These are phyloP conservation scores for Drosophila seguyi DNA, from an alignment of 1,140 invertebrate species.

Conservation along the genomic window DNA sequence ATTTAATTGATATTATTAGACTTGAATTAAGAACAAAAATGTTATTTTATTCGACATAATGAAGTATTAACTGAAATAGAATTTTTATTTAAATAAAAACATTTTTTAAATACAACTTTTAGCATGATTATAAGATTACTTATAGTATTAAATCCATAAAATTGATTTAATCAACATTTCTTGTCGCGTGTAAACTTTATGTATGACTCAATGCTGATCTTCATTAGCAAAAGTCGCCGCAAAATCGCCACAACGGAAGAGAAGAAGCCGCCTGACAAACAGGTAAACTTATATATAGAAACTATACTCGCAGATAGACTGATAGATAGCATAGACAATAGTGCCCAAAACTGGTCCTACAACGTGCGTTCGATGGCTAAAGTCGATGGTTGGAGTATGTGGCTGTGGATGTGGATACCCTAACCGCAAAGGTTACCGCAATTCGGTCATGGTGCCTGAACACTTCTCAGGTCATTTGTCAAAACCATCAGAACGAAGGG, in stretches of 20 bases:
- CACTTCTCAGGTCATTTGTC: conserved; percentile 29
- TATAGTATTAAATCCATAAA: neutral
- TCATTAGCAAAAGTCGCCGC: conserved; percentile 57
- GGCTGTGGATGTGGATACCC: conserved; percentile 49
- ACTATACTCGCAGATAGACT: conserved; percentile 6
- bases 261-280: conserved; percentile 40
- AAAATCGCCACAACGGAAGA: conserved; percentile 61
- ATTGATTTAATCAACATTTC: neutral
- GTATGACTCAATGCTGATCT: conserved; percentile 74
- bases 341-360: conserved; percentile 72
- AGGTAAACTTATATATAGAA: conserved; percentile 11
- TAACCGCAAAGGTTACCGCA: conserved; percentile 27
- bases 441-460: conserved; percentile 21
- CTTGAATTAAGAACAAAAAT: too few species aligned
- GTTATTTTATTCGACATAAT: too few species aligned
- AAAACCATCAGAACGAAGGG: neutral
- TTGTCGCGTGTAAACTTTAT: conserved; percentile 3
- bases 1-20: neutral
- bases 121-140: too few species aligned
- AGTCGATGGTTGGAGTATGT: neutral
- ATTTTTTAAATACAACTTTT: too few species aligned
- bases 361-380: conserved; percentile 60
- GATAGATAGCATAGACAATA: conserved; percentile 50
- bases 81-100: too few species aligned
- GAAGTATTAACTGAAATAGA: too few species aligned